A percentile compares a stretch with the other conserved stretches of the same genome.
These are phyloP conservation scores for Archips crataeganus DNA, from an alignment of 2,888 invertebrate species.

Conservation along the genomic window DNA sequence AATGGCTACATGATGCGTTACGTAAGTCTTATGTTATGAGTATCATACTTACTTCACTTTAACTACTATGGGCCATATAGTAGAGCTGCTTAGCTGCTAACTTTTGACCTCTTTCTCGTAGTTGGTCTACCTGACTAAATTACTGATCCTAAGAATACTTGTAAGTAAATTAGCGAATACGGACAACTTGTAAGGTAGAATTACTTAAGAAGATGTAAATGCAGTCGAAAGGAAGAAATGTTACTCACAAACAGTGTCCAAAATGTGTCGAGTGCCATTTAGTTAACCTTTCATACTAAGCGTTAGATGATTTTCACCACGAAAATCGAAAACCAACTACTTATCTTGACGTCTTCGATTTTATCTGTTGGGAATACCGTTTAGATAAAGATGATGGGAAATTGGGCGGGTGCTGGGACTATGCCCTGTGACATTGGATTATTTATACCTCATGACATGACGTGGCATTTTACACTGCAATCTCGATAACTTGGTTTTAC, in stretches of 20 bases:
- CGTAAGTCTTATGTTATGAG: no score
- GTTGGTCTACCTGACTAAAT: no score
- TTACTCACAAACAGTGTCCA: background rate
- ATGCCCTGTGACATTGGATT: background rate
- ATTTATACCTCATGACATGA: background rate
- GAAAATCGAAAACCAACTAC: background rate
- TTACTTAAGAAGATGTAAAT: no score
- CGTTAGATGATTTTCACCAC: background rate
- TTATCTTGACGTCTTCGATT: conserved; percentile 3
- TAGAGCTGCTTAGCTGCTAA: no score
- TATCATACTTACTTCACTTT: no score
- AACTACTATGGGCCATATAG: no score
- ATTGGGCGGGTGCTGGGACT: background rate
- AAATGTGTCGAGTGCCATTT: background rate
- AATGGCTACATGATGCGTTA: no score
- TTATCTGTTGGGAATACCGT: background rate
- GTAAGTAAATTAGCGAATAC: no score
- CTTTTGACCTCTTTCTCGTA: no score
- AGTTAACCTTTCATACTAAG: background rate
- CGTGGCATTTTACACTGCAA: background rate
- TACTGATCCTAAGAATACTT: no score
- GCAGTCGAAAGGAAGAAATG: no score
- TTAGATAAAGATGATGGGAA: background rate
- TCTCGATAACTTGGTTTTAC: background rate
- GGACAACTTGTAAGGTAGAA: no score